Evolutionary conservation across 2,113 vertebrate genomes (phyloP), one percentile per base, ranked within the genome.

Genomic region (Tragelaphus scriptus): DNA sequence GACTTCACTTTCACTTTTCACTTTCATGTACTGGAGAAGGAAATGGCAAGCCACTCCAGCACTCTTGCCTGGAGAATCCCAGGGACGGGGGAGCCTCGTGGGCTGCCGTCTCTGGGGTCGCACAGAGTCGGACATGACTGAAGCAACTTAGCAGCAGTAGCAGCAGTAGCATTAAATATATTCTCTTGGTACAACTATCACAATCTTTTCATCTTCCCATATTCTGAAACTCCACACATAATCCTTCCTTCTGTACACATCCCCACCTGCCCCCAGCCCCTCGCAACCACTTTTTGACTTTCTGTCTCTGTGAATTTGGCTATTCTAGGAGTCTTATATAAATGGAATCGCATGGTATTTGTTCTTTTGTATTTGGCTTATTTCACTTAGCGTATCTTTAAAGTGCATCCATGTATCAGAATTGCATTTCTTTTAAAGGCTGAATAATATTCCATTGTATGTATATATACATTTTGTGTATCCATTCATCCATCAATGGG

Each of bases 301-400:
- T 71, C 90, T 56, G 23, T 65, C 32, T 79, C 56, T 49, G 4
- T 7, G 11, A 49, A 47, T 36, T 56, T 56, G 36, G 55, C 61
- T 82, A 2, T 32, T 82, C 40, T 47, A 40, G 44, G 32, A 32
- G 58, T 23, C 81, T 96, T 44, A n/a, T 6, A 0, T 47, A 92
- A 95, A 59, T 85, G 49, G 80, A 94, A 58, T 80, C 7, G 2
- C 51, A 63, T 3, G 3, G 9, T 77, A 30, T 88, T 84, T 80
- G 8, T 80, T 58, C 58, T 75, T 79, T 82, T n/a, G 30, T 55
- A n/a, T 75, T 47, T 63, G 36, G 32, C 28, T 94, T 88, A 25
- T 95, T 95, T 94, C 80, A 63, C 26, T 90, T 89, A 86, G 19
- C 32, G 11, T 36, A 23, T 71, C 56, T 89, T 77, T 47, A 80